Evolutionary conservation across 2,888 invertebrate species (phyloP), one percentile per base, ranked within the genome.

Genomic region (Punctoribates punctum): DNA sequence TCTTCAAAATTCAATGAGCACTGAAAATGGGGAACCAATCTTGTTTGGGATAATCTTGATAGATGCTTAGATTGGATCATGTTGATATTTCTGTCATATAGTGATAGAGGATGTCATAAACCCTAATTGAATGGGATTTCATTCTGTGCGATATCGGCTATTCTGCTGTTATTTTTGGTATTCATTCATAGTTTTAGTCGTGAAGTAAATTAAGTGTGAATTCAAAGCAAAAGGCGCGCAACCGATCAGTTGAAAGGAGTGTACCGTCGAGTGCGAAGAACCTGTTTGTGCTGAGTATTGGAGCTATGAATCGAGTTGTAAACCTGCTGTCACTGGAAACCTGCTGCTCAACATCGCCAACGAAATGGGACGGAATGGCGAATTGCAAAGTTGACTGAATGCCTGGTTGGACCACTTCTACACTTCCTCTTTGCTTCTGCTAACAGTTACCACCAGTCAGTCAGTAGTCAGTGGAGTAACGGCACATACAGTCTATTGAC

Each of bases 321-420:
- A 62, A 62, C 62, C 62, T 62, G 62, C 62, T 60, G 25, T 60
- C 62, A 62, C 17, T 62, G 29, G 13, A 42, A 70, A 70, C 70
- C 70, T 70, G 62, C 62, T 62, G 70, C 42, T 42, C 23, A 38
- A 42, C 46, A 42, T 20, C 46, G 23, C 34, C 46, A 20, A 25
- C 23, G 62, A 62, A 62, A 70, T 70, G 70, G 70, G 70, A 70
- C 70, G 70, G 70, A 70, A 70, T 70, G 70, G 70, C 70, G 70
- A 42, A 70, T 42, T 15, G 20, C 60, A 70, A 65, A 42, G 38
- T 70, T 70, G 70, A 70, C 70, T 70, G 70, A 70, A 70, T 70
- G 70, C 42, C 70, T 70, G 70, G 70, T 70, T 70, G 70, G 70
- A 20, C 70, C 70, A 70, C 70, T 70, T 42, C 38, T 70, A 34